Evolutionary conservation across 2,113 vertebrate genomes (phyloP), one percentile per base, ranked within the genome.

Genomic region (Oxyura jamaicensis): DNA sequence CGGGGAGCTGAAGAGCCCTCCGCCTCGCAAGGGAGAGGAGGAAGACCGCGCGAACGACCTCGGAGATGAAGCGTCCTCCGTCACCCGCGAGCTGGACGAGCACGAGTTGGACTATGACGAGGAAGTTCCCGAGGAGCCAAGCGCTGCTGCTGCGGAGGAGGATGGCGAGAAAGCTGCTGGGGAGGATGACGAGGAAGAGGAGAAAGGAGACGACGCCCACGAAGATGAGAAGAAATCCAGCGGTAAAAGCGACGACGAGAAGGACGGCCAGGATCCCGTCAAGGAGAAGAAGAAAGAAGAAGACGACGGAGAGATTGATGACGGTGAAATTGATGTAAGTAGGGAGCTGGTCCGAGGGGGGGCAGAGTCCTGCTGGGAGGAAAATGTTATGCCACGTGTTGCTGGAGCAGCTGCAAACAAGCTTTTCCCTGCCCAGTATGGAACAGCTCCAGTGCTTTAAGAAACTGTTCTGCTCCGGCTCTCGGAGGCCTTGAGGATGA

Each of bases 261-360:
- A 98, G 77, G 97, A 97, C 1, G 96, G 98, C 21, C 97, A 97
- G 92, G 99, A 99, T 76, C 96, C 98, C 3, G 96, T 98, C 94
- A 98, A 98, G 90, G 99, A 99, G 91, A 99, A 98, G 92, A 99
- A 98, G 95, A 99, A 99, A 73, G 99, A 99, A 8, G 99, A 99
- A 1, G 99, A 99, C 4, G 99, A 99, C 16, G 99, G 99, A 48
- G 99, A 99, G 86, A 99, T 99, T 1, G 99, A 99, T 25, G 99
- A 99, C 50, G 99, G 99, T 80, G 99, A 99, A 95, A 99, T 99
- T 35, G 99, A 99, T 28, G 99, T 99, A 97, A 99, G 99, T 99
- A 81, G 41, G 41, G 68, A 78, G 22, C 9, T 69, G 39, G 6
- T 35, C 62, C 5, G 9, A 28, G 56, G 31, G 36, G 20, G 77